Evolutionary conservation across 2,797 vertebrate species (phyloP), one percentile per base, ranked within the genome.

Genomic region (Huso huso): DNA sequence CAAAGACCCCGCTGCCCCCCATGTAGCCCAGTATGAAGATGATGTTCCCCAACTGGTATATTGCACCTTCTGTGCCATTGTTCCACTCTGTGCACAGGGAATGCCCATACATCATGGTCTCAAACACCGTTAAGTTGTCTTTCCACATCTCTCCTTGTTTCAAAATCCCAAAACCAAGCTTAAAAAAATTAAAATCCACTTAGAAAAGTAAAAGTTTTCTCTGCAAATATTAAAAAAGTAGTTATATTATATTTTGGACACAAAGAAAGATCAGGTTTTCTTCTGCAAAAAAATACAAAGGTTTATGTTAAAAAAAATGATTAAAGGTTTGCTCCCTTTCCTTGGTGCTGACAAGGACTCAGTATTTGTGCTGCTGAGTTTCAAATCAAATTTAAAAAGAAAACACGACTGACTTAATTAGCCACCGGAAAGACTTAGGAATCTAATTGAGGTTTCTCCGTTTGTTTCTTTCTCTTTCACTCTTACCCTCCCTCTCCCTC

Each of bases 1-100:
- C 97, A 7, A 91, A 93, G 49, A 94, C 82, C 48, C 94, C 92
- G 1, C 95, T 97, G 81, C 97, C 96, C 0, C 94, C 95, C 97
- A 97, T 98, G 80, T 93, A 96, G 74, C 95, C 96, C 83, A 98
- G 82, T 69, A 95, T 82, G 61, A 98, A 72, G 49, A 96, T 65
- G 53, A 92, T 91, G 87, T 88, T 90, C 73, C 92, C 94, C 78
- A 99, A 77, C 11, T 99, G 97, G 81, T 95, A 98, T 51, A 93
- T 62, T 63, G 93, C 91, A 48, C 93, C 92, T 80, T 99, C 94
- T 2, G 82, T 83, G 70, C 74, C 82, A 68, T 88, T 88, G 76
- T 80, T 91, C 94, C 94, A 98, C 76, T 82, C 82, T 72, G 83
- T 58, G 13, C 97, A 99, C 58, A 79, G 66, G 2, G 80, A 77